Percentiles rank a stretch among this genome's conserved stretches.
phyloP scores from a whole-genome alignment of 1,140 invertebrate species.

The Steinernema feltiae region DNA sequence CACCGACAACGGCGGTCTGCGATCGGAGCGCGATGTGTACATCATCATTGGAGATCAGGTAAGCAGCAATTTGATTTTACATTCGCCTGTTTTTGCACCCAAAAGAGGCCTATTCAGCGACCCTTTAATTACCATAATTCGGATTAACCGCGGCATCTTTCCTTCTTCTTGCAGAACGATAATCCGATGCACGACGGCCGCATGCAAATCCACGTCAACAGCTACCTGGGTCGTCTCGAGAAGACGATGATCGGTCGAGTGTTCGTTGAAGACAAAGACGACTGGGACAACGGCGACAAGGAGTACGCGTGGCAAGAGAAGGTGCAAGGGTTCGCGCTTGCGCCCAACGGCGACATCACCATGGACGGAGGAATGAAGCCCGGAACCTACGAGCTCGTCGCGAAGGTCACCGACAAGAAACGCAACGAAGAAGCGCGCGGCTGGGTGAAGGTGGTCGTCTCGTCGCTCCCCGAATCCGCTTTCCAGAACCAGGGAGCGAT shows the following conservation, averaged over 20 bases:
- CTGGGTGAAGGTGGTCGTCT: constrained; percentile 47
- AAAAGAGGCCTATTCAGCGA: too few relatives aligned
- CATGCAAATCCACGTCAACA: constrained; percentile 50
- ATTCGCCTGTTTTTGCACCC: too few relatives aligned
- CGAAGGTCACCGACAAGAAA: constrained; percentile 43
- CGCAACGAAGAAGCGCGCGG: constrained; percentile 42
- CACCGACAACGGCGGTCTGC: constrained; percentile 41
- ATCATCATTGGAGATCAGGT: constrained; percentile 55
- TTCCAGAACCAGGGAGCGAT: constrained; percentile 51
- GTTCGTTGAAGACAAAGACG: constrained; percentile 51
- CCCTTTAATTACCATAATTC: neutral
- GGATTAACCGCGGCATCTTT: too few relatives aligned
- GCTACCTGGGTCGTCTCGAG: constrained; percentile 50
- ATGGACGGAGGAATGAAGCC: constrained; percentile 48
- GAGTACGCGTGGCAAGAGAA: constrained; percentile 37
- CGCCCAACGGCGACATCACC: constrained; percentile 40
- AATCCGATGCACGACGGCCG: constrained; percentile 54
- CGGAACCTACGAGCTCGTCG: constrained; percentile 49
- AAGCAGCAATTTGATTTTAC: too few relatives aligned
- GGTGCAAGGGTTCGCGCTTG: constrained; percentile 31
- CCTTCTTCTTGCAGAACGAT: constrained; percentile 51
- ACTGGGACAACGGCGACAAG: constrained; percentile 55
- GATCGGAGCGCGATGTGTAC: constrained; percentile 40
- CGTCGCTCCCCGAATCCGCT: constrained; percentile 34
- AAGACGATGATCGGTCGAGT: constrained; percentile 50